Evolutionary conservation across 2,797 vertebrate species (phyloP).

Genomic region (Melanotaenia pygmaea): DNA sequence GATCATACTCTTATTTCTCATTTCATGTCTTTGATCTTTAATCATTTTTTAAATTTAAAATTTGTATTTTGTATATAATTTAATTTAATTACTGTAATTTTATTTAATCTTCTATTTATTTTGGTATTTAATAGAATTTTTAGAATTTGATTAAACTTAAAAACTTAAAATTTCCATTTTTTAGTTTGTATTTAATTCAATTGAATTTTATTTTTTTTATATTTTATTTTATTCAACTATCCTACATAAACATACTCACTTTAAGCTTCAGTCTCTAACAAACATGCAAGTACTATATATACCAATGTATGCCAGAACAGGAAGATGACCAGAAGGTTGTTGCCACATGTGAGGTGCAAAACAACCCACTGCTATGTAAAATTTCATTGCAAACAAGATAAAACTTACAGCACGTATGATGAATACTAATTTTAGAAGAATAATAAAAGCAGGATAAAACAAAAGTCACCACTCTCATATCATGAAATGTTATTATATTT

Average conservation of each 20-base stretch:
- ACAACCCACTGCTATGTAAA: not conserved
- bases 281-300: not conserved
- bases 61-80: too few relatives aligned
- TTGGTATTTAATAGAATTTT: too few relatives aligned
- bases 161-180: too few relatives aligned
- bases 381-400: not conserved
- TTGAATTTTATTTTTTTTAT: too few relatives aligned
- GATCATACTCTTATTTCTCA: not conserved
- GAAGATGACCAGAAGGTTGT: not conserved
- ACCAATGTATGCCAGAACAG: not conserved
- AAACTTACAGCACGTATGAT: slow-evolving; percentile 10
- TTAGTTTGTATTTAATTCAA: too few relatives aligned
- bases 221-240: not conserved
- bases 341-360: not conserved
- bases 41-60: not conserved
- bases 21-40: not conserved
- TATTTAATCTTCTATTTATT: too few relatives aligned
- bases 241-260: not conserved
- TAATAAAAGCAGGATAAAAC: slow-evolving; percentile 21
- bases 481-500: not conserved
- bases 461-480: not conserved
- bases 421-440: slow-evolving; percentile 11
- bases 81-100: too few relatives aligned
- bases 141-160: too few relatives aligned
- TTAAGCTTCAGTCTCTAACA: not conserved